Evolutionary conservation across 2,113 vertebrate genomes (phyloP), one percentile per base, ranked within the genome.

Genomic region (Eurystomus gularis): DNA sequence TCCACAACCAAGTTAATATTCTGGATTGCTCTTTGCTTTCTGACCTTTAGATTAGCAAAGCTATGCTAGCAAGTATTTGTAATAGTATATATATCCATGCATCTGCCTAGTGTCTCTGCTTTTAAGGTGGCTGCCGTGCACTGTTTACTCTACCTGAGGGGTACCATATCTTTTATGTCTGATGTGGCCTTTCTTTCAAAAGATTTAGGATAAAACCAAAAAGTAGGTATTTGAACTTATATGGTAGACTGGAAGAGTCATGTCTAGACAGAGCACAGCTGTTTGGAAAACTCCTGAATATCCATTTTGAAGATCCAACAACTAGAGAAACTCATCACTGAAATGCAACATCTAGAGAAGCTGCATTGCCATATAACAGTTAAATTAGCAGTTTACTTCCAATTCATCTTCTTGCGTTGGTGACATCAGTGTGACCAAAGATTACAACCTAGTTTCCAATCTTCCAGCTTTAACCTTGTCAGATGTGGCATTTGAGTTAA

Each of bases 11-110:
- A 72, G 88, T 29, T 94, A 93, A 93, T 96, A 94, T 98, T 98
- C 97, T 97, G 92, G 95, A 95, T 95, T 95, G 81, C 85, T 93
- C 70, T 97, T 97, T 96, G 64, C 77, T 82, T 94, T 69, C 85
- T 96, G 97, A 98, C 97, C 96, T 98, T 98, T 97, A 96, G 54
- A 62, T 87, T 68, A 95, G 72, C 77, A 94, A 64, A 92, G 55
- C 21, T 84, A 29, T 83, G 57, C 79, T 84, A 75, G 68, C 62
- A 92, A 78, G 54, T 86, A 70, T 93, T 89, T 93, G 40, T 88
- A 77, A 70, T 35, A 72, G 91, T 62, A 85, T 94, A 78, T 58
- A 49, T 75, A 61, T 80, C 71, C 40, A 78, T 87, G 73, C 80
- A 82, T 90, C 90, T 96, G 78, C 44, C 73, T 81, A 24, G 29